These are phyloP conservation scores for Rhopalosiphum padi DNA, from an alignment of 1,140 invertebrate species.

Conservation along the genomic window DNA sequence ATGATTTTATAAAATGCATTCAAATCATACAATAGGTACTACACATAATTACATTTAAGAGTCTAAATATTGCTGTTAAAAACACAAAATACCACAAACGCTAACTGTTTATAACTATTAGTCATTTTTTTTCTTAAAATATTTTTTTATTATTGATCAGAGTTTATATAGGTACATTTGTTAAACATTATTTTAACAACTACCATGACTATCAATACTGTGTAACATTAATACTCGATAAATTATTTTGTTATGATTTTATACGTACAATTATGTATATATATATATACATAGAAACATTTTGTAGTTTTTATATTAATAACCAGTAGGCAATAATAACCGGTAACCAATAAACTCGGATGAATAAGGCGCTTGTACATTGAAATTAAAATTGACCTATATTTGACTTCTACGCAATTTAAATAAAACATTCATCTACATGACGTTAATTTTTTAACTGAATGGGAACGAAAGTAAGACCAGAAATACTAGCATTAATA, in stretches of 20 bases:
- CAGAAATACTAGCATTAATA: not conserved
- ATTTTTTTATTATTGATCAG: not conserved
- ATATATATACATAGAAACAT: not conserved
- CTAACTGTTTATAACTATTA: not conserved
- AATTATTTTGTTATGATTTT: not conserved
- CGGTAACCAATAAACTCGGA: not conserved
- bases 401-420: conserved; percentile 13
- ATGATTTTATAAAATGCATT: not conserved
- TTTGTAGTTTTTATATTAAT: not conserved
- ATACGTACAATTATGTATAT: not conserved
- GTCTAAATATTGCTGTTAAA: not conserved
- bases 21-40: not conserved
- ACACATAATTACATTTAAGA: too few species aligned
- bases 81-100: not conserved
- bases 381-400: conserved; percentile 20
- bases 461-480: conserved; percentile 34
- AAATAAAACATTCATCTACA: not conserved
- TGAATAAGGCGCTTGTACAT: not conserved
- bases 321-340: not conserved
- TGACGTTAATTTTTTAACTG: not conserved
- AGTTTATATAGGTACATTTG: not conserved
- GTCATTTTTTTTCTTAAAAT: not conserved
- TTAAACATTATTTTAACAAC: not conserved
- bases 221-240: not conserved
- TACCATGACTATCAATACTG: not conserved